Evolutionary conservation across 2,113 vertebrate genomes (phyloP).

Genomic region (Etia nguti): DNA sequence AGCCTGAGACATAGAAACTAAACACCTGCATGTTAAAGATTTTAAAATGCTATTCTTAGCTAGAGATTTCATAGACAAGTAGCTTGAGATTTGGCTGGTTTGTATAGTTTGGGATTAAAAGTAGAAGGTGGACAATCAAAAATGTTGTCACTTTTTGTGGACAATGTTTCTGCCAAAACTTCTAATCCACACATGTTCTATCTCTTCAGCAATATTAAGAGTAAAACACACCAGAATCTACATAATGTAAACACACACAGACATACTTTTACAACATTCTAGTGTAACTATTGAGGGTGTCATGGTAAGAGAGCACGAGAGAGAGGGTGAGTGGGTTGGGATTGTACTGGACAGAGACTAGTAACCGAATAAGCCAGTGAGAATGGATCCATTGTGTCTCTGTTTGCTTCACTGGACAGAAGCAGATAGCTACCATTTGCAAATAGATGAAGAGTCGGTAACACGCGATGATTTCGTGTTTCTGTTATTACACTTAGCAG

Average conservation of each 20-base stretch:
- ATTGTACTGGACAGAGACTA: slow-evolving; percentile 51
- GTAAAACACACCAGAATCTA: not conserved
- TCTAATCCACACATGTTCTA: not conserved
- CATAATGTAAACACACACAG: not conserved
- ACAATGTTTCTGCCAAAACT: not conserved
- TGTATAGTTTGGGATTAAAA: not conserved
- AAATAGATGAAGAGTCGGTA: not conserved
- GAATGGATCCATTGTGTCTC: slow-evolving; percentile 61
- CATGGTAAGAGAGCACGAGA: not conserved
- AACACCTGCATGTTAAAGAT: not conserved
- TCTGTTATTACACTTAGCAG: not conserved
- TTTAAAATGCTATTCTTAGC: not conserved
- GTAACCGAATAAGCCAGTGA: slow-evolving; percentile 32
- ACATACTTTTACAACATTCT: not conserved
- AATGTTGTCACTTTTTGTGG: not conserved
- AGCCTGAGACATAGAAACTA: not conserved
- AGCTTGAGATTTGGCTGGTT: not conserved
- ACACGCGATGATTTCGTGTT: not conserved
- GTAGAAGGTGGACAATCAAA: not conserved
- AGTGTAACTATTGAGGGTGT: not conserved
- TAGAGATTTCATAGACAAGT: not conserved
- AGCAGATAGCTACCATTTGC: not conserved
- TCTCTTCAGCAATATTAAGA: not conserved
- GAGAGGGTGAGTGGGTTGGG: not conserved
- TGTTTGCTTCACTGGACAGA: slow-evolving; percentile 1